Evolutionary conservation across 2,113 vertebrate species (phyloP), one percentile per base, ranked within the genome.

Genomic region (Micronycteris hirsuta): DNA sequence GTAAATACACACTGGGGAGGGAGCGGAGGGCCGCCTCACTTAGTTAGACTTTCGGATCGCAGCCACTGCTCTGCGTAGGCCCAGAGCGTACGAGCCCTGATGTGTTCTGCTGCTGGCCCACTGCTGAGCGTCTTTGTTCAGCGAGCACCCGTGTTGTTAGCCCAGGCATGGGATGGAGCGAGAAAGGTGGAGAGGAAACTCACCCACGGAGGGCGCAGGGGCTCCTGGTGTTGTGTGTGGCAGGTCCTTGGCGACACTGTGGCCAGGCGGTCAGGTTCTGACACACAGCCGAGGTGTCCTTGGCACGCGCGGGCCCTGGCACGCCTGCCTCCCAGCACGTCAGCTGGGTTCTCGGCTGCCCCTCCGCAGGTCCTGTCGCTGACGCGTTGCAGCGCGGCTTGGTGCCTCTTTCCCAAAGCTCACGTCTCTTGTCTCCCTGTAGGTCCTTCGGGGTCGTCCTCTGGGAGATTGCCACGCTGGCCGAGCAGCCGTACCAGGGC

Each of bases 361-460:
- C 80, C 97, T 96, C 16, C 47, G 98, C 97, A 94, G 97, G 94
- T 96, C 98, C 98, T 96, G 19, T 80, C 95, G 96, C 97, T 97
- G 95, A 91, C 93, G 82, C 93, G 88, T 95, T 97, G 7, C 10
- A 0, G 12, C 7, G 0, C 0, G 0, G 15, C 16, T 10, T 36
- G 13, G 2, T 12, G 74, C 36, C 0, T 28, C 28, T 38, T 86
- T 20, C 31, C 14, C 0, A 7, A 31, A 43, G 14, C 8, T 96
- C n/a, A 61, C 0, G 0, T 36, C 73, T 56, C 43, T 33, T 96
- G 61, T 49, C 43, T 96, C 63, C 49, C 77, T 58, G 2, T 86
- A 99, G 99, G 99, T 99, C 99, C 47, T 99, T 99, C 0, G 99
- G 99, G 0, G 99, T 99, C 0, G 99, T 99, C 45, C 98, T 99